Evolutionary conservation across 2,888 invertebrate genomes (phyloP), one percentile per base, ranked within the genome.

Genomic region (Blastobasis lacticolella): DNA sequence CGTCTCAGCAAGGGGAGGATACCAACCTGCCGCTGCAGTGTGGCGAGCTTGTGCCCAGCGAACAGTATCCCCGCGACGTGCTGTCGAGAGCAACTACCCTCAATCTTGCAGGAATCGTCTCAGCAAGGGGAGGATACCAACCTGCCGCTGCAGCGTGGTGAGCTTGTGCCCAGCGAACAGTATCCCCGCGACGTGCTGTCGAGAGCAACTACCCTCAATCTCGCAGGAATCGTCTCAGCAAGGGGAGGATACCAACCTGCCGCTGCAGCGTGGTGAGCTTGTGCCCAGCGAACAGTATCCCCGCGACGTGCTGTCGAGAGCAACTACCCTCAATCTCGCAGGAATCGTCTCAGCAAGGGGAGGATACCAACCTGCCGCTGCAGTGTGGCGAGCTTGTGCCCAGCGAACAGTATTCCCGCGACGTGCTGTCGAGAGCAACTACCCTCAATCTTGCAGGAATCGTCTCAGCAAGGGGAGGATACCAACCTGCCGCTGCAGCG

Each of bases 51-150:
- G 74, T 96, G 96, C 48, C 97, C 92, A 53, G 97, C 96, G 79
- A 98, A 98, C 47, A 98, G 88, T 65, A 98, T 98, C 55, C 98
- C 97, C 46, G 98, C 98, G 91, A 98, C 97, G 73, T 98, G 98
- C 71, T 98, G 98, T 45, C 97, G 92, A n/a, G n/a, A n/a, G n/a
- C n/a, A n/a, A n/a, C n/a, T n/a, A n/a, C n/a, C n/a, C n/a, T n/a
- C n/a, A n/a, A n/a, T n/a, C n/a, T n/a, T n/a, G n/a, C n/a, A n/a
- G n/a, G n/a, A n/a, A n/a, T n/a, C n/a, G n/a, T n/a, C n/a, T n/a
- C n/a, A n/a, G n/a, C n/a, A n/a, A n/a, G n/a, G n/a, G n/a, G n/a
- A n/a, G n/a, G 4, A 45, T 5, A 50, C 46, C 54, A 42, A 95
- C 96, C 90, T 97, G 97, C 78, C 95, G 95, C 77, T 98, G 98